phyloP scores from a whole-genome alignment of 2,888 invertebrate genomes.

The Cryptophagus acutangulus region DNA sequence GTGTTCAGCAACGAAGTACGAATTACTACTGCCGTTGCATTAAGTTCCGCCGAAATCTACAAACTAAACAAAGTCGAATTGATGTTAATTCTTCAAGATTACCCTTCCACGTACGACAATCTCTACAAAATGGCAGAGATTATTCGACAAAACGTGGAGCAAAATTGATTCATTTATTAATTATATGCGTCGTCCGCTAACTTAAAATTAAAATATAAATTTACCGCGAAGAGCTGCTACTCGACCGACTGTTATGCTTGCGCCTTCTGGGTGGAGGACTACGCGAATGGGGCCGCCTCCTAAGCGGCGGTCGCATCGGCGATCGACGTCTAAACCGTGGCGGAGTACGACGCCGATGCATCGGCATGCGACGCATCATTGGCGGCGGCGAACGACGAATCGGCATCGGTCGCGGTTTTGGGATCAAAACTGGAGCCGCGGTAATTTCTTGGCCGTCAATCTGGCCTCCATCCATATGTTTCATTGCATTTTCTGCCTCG shows the following conservation, averaged over 20 bases:
- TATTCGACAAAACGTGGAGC: not conserved
- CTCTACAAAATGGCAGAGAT: not conserved
- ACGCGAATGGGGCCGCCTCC: slow-evolving; percentile 55
- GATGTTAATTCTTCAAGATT: not conserved
- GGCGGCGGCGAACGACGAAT: slow-evolving; percentile 56
- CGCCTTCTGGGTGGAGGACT: slow-evolving; percentile 60
- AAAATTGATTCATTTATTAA: slow-evolving; percentile 4
- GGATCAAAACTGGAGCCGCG: slow-evolving; percentile 86
- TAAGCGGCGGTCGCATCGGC: slow-evolving; percentile 41
- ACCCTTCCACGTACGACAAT: not conserved
- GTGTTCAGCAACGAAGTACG: not conserved
- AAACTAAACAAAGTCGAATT: slow-evolving; percentile 3
- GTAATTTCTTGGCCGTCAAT: slow-evolving; percentile 95
- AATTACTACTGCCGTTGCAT: not conserved
- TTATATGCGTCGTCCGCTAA: not conserved
- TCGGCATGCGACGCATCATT: slow-evolving; percentile 53
- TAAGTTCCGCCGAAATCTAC: not conserved
- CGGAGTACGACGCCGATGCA: slow-evolving; percentile 55
- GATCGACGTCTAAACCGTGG: slow-evolving; percentile 47
- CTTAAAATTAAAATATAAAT: not conserved
- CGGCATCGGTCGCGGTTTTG: slow-evolving; percentile 59
- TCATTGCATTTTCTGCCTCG: slow-evolving; percentile 97
- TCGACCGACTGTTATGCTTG: slow-evolving; percentile 67
- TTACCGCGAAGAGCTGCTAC: slow-evolving; percentile 51
- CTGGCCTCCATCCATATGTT: slow-evolving; percentile 99